Evolutionary conservation across 2,888 invertebrate species (phyloP).

Genomic region (Asteroscopus sphinx): DNA sequence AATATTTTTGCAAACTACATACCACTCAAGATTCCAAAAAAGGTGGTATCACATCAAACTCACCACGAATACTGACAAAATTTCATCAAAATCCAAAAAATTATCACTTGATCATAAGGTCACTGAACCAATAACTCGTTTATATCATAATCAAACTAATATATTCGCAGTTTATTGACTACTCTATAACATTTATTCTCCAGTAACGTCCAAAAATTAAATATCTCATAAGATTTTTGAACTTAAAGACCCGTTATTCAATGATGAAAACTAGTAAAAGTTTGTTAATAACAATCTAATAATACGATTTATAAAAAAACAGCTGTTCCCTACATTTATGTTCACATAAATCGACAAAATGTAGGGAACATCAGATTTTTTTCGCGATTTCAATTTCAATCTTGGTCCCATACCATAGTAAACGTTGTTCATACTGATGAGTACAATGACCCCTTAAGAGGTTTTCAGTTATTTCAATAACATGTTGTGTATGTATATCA

Average conservation of each 20-base stretch:
- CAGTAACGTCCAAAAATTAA: conserved; percentile 3
- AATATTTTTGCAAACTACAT: conserved; percentile 8
- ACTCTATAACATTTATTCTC: conserved; percentile 9
- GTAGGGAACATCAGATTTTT: too few relatives aligned
- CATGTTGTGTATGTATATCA: too few relatives aligned
- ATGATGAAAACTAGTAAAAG: not conserved
- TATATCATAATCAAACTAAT: conserved; percentile 26
- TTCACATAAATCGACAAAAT: too few relatives aligned
- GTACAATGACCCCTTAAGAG: too few relatives aligned
- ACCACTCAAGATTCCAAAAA: conserved; percentile 10
- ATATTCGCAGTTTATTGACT: conserved; percentile 23
- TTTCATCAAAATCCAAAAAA: conserved; percentile 14
- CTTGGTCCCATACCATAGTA: too few relatives aligned
- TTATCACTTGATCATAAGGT: conserved; percentile 31
- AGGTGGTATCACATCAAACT: conserved; percentile 28
- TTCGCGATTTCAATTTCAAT: too few relatives aligned
- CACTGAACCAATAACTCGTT: conserved; percentile 46
- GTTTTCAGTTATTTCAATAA: too few relatives aligned
- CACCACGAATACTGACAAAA: conserved; percentile 38
- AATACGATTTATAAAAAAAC: too few relatives aligned
- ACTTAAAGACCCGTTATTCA: conserved; percentile 27
- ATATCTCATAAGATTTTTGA: conserved; percentile 39
- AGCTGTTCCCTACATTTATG: too few relatives aligned
- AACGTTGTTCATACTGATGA: too few relatives aligned
- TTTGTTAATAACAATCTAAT: not conserved